Evolutionary conservation across 2,888 invertebrate species (phyloP), one percentile per base, ranked within the genome.

Genomic region (Polylopha cassiicola): DNA sequence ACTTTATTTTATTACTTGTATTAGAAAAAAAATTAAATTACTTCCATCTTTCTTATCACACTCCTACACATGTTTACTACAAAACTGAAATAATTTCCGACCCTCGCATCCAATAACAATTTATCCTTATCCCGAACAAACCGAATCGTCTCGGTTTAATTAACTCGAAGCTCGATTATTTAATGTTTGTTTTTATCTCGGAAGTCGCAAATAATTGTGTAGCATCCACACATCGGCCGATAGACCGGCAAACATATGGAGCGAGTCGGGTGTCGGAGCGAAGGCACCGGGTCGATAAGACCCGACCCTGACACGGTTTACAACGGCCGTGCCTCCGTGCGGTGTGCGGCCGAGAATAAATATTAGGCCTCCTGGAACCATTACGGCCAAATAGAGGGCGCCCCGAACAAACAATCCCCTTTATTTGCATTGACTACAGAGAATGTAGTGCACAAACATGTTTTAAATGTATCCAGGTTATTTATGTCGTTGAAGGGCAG

Each of bases 301-400:
- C 56, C 53, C 75, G 77, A 80, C 84, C 84, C 73, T 84, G 84
- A 82, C 84, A 82, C 75, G 70, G 68, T 81, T 84, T 73, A 65
- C 69, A 74, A 65, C 71, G 65, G 71, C 72, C 67, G 67, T 72
- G 68, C 65, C 67, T 70, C 65, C 55, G 55, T 60, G 61, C 58
- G 58, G 63, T 61, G 52, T 61, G 71, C 61, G 65, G 67, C 58
- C 66, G 65, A 76, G 73, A 74, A 81, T 77, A 80, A 77, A 79
- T 73, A 78, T 60, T 58, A 61, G 64, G 63, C 70, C 64, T 70
- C 65, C 59, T 64, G 61, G 61, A 65, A 56, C 62, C 53, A 65
- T 66, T 67, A 61, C 53, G 48, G 50, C 50, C 53, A 63, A 63
- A 62, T 55, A 58, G 53, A 56, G 55, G 58, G 52, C 42, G 52